Conservation (phyloP, 2,797 vertebrate species). For the Apodemus agrarius region DNA sequence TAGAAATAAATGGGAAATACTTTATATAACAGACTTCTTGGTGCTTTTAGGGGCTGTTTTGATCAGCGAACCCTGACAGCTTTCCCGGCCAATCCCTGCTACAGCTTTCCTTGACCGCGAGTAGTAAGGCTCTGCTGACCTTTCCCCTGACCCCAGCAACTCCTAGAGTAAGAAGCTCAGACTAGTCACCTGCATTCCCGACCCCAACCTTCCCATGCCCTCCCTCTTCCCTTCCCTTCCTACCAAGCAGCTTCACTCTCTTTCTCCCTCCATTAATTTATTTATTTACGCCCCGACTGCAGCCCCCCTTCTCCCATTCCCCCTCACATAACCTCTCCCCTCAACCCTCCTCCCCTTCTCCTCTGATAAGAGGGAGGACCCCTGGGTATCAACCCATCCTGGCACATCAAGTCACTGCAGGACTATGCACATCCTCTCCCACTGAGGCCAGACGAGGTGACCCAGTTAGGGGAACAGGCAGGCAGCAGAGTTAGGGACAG, state of each 20-base stretch:
- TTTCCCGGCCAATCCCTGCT: background rate
- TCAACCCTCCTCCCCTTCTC: background rate
- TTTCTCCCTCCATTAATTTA: background rate
- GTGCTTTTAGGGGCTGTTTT: background rate
- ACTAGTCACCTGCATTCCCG: background rate
- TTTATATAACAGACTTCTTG: slow-evolving; percentile 32
- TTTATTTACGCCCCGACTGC: background rate
- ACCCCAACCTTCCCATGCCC: background rate
- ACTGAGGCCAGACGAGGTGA: background rate
- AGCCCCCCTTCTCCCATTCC: background rate
- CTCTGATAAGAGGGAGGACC: background rate
- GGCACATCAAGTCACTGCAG: background rate
- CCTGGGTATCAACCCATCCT: background rate
- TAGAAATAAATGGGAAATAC: slow-evolving; percentile 74
- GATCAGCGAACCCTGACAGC: background rate
- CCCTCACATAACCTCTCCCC: background rate
- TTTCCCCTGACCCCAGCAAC: background rate
- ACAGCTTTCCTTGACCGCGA: background rate
- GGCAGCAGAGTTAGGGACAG: background rate
- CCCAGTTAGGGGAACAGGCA: background rate
- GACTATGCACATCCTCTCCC: background rate
- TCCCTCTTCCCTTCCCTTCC: background rate
- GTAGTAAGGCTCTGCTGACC: background rate
- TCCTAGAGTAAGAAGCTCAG: background rate
- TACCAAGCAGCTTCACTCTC: background rate